A percentile compares a stretch with the other conserved stretches of the same genome.
Evolutionary conservation across 2,113 vertebrate species (phyloP).

Genomic region (Loxodonta africana): DNA sequence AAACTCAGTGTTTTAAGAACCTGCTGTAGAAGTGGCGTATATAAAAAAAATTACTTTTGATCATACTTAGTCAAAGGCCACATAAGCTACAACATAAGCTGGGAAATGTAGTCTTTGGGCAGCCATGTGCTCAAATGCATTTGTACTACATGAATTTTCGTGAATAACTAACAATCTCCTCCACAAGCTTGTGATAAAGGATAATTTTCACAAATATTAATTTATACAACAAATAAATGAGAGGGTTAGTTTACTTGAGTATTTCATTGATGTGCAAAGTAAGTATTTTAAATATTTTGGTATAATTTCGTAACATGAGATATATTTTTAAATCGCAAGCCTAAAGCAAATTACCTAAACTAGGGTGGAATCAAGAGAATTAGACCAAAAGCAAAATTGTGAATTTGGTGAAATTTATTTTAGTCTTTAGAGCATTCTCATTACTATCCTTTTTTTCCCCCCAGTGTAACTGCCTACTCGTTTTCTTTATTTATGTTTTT

Average conservation of each 20-base stretch:
- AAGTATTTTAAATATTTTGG: not conserved
- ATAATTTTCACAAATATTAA: not conserved
- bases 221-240: not conserved
- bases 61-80: not conserved
- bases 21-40: not conserved
- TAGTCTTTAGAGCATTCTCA: not conserved
- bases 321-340: not conserved
- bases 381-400: not conserved
- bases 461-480: constrained; percentile 80
- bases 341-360: not conserved
- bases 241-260: not conserved
- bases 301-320: not conserved
- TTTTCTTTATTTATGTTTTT: constrained; percentile 85
- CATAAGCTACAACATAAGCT: not conserved
- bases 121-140: not conserved
- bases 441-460: not conserved
- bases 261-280: not conserved
- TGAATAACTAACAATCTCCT: not conserved
- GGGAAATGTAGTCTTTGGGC: not conserved
- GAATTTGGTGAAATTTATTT: not conserved
- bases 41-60: too few species aligned
- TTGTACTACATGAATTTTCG: not conserved
- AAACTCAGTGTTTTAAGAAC: not conserved
- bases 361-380: not conserved
- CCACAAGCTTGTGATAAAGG: not conserved